These are phyloP conservation scores for Hyalella azteca DNA, from an alignment of 2,888 invertebrate species.

Conservation along the genomic window DNA sequence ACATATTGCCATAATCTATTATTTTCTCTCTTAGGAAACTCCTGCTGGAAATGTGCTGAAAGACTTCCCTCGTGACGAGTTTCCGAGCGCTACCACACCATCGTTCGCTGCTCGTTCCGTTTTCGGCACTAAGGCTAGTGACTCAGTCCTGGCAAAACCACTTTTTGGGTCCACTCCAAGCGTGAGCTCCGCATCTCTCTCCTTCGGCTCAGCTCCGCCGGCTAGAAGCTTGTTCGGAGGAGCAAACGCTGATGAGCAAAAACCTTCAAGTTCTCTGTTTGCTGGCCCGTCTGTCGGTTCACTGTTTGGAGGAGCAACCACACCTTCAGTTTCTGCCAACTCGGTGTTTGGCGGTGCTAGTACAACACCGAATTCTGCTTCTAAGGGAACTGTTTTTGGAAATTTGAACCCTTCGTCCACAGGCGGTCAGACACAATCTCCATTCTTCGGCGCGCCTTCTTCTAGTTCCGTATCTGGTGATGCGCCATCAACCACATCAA, in stretches of 20 bases:
- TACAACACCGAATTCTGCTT: conserved; percentile 8
- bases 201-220: conserved; percentile 13
- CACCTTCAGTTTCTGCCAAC: conserved; percentile 1
- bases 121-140: conserved; percentile 13
- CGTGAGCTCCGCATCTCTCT: neutral
- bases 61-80: conserved; percentile 4
- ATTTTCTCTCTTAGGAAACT: conserved; percentile 5
- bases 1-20: too few species aligned
- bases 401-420: neutral
- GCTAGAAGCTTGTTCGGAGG: conserved; percentile 34
- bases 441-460: neutral
- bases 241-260: neutral
- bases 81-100: neutral
- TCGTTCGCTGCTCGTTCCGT: neutral
- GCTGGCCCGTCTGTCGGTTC: conserved; percentile 3
- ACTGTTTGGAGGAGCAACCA: conserved; percentile 34
- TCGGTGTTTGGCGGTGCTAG: conserved; percentile 39
- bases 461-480: neutral
- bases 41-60: neutral
- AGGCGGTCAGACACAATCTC: neutral
- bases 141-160: neutral
- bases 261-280: neutral
- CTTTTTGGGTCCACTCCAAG: conserved; percentile 41
- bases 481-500: neutral
- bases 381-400: neutral